Evolutionary conservation across 2,888 invertebrate genomes (phyloP), one percentile per base, ranked within the genome.

Genomic region (Agonopterix subpropinquella): DNA sequence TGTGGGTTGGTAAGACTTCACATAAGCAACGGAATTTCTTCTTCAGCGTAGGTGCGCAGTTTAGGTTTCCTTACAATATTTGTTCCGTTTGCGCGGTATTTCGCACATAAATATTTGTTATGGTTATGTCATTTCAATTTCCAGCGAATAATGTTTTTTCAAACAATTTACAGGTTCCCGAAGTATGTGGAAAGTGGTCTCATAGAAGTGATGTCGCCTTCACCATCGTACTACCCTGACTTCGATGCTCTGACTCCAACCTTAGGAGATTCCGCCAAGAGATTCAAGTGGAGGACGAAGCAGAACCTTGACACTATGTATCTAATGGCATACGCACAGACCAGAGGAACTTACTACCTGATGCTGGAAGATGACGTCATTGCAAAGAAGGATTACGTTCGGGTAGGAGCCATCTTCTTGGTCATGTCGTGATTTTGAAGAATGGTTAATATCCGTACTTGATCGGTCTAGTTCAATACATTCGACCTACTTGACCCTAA

Each of bases 331-430:
- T 98, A 98, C 70, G 95, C 96, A 0, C 95, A 96, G 65, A 91
- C 94, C 0, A 94, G 94, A 72, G 98, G 95, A 51, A 92, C 92
- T 0, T 98, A 95, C 78, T 98, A 98, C 73, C 91, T 98, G 11
- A 95, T 98, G 90, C 85, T 98, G 8, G 98, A 98, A 79, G 98
- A 98, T 71, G 98, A 98, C 70, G 95, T 98, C 47, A 85, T 98
- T 36, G 95, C 97, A 0, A 96, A 96, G 70, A 91, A 92, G 1
- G 92, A 94, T 52, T 98, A 95, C 69, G 91, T 97, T 63, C 92
- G 92, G 47, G 94, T 94, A 50, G 10, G 39, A n/a, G 39, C 7
- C 5, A 28, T 28, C 28, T 28, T 28, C 96, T 96, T 94, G 94
- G 11, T 45, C 7, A 39, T 28, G 28, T 28, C 28, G 28, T 28